phyloP scores from a whole-genome alignment of 2,797 vertebrate genomes.

The Galago senegalensis region DNA sequence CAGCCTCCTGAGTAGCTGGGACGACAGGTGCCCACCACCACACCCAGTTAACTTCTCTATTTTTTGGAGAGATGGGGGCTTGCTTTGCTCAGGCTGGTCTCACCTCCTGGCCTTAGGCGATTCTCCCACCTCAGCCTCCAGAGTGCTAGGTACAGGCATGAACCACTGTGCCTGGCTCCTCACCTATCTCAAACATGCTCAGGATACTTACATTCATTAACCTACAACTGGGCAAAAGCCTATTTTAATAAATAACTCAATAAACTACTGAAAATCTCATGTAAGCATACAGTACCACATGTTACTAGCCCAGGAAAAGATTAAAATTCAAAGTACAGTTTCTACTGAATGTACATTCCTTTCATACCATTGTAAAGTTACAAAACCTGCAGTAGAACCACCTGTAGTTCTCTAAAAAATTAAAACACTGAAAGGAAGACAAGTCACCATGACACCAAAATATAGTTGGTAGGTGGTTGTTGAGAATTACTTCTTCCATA shows the following conservation, averaged over 20 bases:
- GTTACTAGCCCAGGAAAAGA: neutral
- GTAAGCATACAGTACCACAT: neutral
- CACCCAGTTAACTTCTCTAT: neutral
- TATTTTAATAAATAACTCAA: neutral
- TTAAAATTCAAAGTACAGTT: neutral
- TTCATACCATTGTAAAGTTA: no score
- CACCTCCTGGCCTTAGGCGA: neutral
- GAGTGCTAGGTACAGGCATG: neutral
- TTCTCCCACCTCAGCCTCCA: neutral
- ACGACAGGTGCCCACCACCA: neutral
- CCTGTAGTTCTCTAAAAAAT: conserved; percentile 15
- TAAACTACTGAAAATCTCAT: neutral
- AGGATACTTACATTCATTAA: neutral
- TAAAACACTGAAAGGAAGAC: conserved; percentile 34
- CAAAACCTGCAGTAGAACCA: neutral
- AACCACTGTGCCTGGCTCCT: no score
- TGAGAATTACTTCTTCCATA: conserved; percentile 7
- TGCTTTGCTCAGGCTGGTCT: neutral
- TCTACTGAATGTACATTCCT: neutral
- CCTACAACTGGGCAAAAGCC: neutral
- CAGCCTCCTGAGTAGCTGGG: neutral
- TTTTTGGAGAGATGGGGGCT: neutral
- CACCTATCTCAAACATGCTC: neutral
- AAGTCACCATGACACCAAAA: neutral
- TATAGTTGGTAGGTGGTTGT: neutral